A percentile compares a stretch with the other conserved stretches of the same genome.
phyloP scores from a whole-genome alignment of 2,113 vertebrate genomes.

The Heterocephalus glaber region DNA sequence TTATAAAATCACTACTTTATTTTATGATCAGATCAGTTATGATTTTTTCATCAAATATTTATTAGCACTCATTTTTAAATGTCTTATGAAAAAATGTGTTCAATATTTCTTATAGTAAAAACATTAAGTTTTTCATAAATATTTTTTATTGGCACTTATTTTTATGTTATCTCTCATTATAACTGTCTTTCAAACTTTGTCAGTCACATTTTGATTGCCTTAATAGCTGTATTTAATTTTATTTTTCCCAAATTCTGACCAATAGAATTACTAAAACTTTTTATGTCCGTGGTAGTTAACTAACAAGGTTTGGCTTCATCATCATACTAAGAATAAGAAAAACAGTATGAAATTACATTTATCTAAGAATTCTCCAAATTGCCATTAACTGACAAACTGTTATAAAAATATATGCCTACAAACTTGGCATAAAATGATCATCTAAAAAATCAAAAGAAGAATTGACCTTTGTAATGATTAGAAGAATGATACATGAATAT shows the following conservation, averaged over 20 bases:
- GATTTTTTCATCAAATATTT: not conserved
- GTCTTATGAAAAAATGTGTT: not conserved
- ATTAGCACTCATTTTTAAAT: not conserved
- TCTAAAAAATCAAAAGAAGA: not conserved
- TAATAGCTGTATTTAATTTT: not conserved
- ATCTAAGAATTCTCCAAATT: not conserved
- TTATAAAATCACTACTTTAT: too few relatives aligned
- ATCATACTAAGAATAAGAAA: not conserved
- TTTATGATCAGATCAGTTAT: not conserved
- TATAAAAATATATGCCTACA: not conserved
- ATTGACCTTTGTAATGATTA: too few relatives aligned
- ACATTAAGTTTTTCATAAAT: not conserved
- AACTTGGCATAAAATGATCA: not conserved
- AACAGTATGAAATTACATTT: not conserved
- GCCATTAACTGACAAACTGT: not conserved
- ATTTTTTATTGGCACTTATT: not conserved
- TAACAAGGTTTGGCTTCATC: not conserved
- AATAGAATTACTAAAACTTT: not conserved
- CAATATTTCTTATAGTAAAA: not conserved
- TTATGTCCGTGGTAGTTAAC: not conserved
- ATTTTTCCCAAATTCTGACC: not conserved
- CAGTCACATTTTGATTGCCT: not conserved
- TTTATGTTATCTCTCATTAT: not conserved
- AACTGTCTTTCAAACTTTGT: not conserved
- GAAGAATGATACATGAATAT: not conserved